phyloP scores from a whole-genome alignment of 2,888 invertebrate genomes.

The Lucinisca nassula region DNA sequence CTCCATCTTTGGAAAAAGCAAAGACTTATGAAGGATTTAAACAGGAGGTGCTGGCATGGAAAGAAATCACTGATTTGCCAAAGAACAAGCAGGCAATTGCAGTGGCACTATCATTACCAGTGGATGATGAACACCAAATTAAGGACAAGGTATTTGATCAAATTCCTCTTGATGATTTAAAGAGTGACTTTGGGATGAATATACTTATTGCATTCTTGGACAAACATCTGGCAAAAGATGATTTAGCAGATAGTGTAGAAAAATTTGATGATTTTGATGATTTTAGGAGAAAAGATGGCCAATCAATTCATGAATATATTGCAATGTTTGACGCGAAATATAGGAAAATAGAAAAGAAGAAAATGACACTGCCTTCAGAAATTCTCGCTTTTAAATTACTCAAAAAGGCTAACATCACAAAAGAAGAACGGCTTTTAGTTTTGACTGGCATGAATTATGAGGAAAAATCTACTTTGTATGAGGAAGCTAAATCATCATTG shows the following conservation, averaged over 20 bases:
- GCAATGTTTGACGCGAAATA: slow-evolving; percentile 58
- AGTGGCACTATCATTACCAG: slow-evolving; percentile 63
- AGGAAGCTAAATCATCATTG: slow-evolving; percentile 12
- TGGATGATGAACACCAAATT: slow-evolving; percentile 50
- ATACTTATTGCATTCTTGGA: slow-evolving; percentile 62
- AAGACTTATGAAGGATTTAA: slow-evolving; percentile 61
- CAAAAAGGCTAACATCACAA: slow-evolving; percentile 58
- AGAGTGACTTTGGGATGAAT: slow-evolving; percentile 56
- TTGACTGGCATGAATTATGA: slow-evolving; percentile 58
- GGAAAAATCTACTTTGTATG: slow-evolving; percentile 36
- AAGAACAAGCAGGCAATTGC: slow-evolving; percentile 60
- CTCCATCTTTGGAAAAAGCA: slow-evolving; percentile 16
- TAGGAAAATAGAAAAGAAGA: slow-evolving; percentile 65
- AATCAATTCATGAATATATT: slow-evolving; percentile 57
- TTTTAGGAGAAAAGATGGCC: slow-evolving; percentile 41
- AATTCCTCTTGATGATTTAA: slow-evolving; percentile 56
- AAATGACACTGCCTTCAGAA: slow-evolving; percentile 66
- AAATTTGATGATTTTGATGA: slow-evolving; percentile 70
- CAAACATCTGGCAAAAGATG: slow-evolving; percentile 67
- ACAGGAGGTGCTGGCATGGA: slow-evolving; percentile 64
- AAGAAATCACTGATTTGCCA: slow-evolving; percentile 58
- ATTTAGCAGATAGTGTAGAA: slow-evolving; percentile 63
- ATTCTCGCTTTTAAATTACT: slow-evolving; percentile 64
- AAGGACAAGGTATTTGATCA: slow-evolving; percentile 68
- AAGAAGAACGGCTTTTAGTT: slow-evolving; percentile 51